A percentile compares a stretch with the other conserved stretches of the same genome.
phyloP scores from a whole-genome alignment of 2,113 vertebrate genomes.

The Mesocricetus auratus region DNA sequence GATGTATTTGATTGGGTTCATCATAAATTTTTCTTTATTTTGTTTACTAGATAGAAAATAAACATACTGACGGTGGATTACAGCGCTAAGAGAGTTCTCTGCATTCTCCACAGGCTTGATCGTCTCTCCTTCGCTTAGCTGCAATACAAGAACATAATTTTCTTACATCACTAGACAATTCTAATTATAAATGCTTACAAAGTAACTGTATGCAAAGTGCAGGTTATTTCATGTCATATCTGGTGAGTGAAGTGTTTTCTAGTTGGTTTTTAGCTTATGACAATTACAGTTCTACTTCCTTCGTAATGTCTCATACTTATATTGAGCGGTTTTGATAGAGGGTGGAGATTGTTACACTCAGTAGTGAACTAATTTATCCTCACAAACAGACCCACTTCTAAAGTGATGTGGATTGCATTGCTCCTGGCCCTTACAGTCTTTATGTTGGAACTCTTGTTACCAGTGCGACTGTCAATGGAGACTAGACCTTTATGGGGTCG shows the following conservation, averaged over 20 bases:
- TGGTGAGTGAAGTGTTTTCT: neutral
- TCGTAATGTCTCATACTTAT: neutral
- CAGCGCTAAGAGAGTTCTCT: slow-evolving; percentile 85
- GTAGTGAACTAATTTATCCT: neutral
- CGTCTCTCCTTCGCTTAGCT: slow-evolving; percentile 91
- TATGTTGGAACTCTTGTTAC: neutral
- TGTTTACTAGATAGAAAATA: slow-evolving; percentile 95
- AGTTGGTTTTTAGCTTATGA: slow-evolving; percentile 11
- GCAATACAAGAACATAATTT: slow-evolving; percentile 63
- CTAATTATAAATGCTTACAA: slow-evolving; percentile 39
- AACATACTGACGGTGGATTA: slow-evolving; percentile 93
- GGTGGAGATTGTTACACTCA: neutral
- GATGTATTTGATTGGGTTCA: slow-evolving; percentile 95
- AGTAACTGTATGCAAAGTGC: neutral
- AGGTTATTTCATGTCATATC: neutral
- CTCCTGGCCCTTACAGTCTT: neutral
- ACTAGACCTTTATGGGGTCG: neutral
- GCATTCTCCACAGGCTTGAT: slow-evolving; percentile 89
- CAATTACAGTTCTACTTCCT: neutral
- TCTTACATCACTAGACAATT: neutral
- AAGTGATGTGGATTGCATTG: neutral
- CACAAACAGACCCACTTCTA: neutral
- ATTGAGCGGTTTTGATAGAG: neutral
- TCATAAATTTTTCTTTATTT: slow-evolving; percentile 92
- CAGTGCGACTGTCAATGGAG: slow-evolving; percentile 1